Evolutionary conservation across 2,113 vertebrate genomes (phyloP).

Genomic region (Anhinga anhinga): DNA sequence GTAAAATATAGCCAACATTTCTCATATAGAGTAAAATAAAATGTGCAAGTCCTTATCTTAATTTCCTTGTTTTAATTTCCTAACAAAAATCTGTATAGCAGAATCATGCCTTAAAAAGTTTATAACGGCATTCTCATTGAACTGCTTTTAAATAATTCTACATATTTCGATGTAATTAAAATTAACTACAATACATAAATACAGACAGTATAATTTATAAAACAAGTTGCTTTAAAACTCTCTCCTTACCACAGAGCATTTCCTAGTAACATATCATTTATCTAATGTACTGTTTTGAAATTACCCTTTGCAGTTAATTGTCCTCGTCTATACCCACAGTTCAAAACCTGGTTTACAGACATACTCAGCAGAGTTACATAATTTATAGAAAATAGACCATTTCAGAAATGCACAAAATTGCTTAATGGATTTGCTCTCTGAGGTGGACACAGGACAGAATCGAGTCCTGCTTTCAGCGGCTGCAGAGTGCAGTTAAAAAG

Average conservation of each 20-base stretch:
- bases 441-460: neutral
- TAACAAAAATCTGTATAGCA: neutral
- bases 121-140: neutral
- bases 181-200: conserved; percentile 13
- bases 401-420: conserved; percentile 50
- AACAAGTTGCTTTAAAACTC: conserved; percentile 12
- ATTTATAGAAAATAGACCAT: conserved; percentile 25
- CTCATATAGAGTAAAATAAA: neutral
- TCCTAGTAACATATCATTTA: neutral
- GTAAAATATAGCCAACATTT: neutral
- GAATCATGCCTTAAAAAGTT: neutral
- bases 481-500: neutral
- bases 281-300: neutral
- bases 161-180: neutral
- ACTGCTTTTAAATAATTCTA: neutral
- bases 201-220: neutral
- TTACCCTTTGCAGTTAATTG: conserved; percentile 36
- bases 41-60: neutral
- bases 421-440: conserved; percentile 54
- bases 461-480: neutral
- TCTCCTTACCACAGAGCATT: neutral
- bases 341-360: neutral
- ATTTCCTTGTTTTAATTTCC: neutral
- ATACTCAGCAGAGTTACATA: neutral
- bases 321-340: neutral